Base-by-base conservation (phyloP, 2,797 vertebrate genomes). In the Pristis pectinata region DNA sequence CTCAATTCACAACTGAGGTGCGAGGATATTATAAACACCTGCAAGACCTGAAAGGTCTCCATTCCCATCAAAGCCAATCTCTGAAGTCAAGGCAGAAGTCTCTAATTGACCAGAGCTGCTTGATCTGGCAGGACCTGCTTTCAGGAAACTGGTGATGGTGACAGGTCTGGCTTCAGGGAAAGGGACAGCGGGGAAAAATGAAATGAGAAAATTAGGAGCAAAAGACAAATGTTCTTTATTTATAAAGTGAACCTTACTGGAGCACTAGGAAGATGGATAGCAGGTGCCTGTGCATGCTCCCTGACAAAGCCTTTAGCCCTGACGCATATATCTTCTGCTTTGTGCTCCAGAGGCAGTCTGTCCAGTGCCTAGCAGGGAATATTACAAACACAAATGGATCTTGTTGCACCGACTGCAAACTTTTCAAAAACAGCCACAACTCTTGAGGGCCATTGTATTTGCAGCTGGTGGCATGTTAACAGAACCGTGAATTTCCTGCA, bases 201-300 rank as follows among this genome's bases (percentile, higher is more conserved):
- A 53, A 56, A 85, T 49, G 49, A 30, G 15, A 56, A 85, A 85
- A 85, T 27, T 85, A 5, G 53, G 49, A 49, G 82, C 82, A 85
- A 85, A 85, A 85, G 82, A 85, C 27, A 34, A 24, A 85, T 56
- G 2, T 24, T 5, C 27, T 49, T 56, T 85, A 85, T 85, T 85
- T 85, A 56, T 53, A 56, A 56, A 85, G 53, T 53, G 30, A 85
- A 85, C 82, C 82, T 56, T 85, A 56, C 85, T 85, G 82, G 82
- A 85, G 49, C 82, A 53, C 30, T 49, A 56, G 24, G 13, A 56
- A 85, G 82, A 85, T 85, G 82, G 53, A 87, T 59, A 53, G 30
- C 59, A 15, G 30, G 30, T 3, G 30, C 82, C 56, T 59, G 1
- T 87, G 53, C 59, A 53, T 7, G 56, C 10, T n/a, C 30, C 53